These are phyloP conservation scores for Lysiphlebus fabarum DNA, from an alignment of 1,140 invertebrate species.

Conservation along the genomic window DNA sequence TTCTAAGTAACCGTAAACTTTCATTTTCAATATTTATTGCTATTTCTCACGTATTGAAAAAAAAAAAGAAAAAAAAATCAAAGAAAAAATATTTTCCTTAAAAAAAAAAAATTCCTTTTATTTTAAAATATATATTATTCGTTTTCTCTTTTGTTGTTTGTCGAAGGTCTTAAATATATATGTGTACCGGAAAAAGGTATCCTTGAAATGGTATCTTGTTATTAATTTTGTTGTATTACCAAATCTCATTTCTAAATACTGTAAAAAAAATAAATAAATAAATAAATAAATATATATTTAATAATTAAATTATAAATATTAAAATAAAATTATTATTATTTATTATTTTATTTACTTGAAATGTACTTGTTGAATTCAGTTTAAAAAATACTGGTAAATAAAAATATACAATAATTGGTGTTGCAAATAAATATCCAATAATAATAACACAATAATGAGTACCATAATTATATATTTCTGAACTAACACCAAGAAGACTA, in stretches of 20 bases:
- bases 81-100: too few relatives aligned
- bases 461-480: conserved; percentile 81
- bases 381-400: conserved; percentile 89
- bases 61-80: too few relatives aligned
- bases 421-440: conserved; percentile 74
- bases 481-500: conserved; percentile 82
- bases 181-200: too few relatives aligned
- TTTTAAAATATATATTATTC: too few relatives aligned
- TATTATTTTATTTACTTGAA: conserved; percentile 63
- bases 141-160: too few relatives aligned
- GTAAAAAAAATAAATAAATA: conserved; percentile 31
- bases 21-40: too few relatives aligned
- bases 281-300: background rate
- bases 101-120: too few relatives aligned
- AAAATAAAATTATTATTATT: conserved; percentile 11
- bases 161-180: too few relatives aligned
- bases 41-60: too few relatives aligned
- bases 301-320: conserved; percentile 1
- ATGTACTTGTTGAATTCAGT: conserved; percentile 79
- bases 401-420: conserved; percentile 74
- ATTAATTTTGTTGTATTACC: conserved; percentile 64
- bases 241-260: conserved; percentile 82
- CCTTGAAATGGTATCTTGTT: conserved; percentile 55
- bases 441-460: conserved; percentile 82
- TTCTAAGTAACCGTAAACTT: too few relatives aligned